phyloP scores from a whole-genome alignment of 2,888 invertebrate species.

The Pycnomerus fuliginosus region DNA sequence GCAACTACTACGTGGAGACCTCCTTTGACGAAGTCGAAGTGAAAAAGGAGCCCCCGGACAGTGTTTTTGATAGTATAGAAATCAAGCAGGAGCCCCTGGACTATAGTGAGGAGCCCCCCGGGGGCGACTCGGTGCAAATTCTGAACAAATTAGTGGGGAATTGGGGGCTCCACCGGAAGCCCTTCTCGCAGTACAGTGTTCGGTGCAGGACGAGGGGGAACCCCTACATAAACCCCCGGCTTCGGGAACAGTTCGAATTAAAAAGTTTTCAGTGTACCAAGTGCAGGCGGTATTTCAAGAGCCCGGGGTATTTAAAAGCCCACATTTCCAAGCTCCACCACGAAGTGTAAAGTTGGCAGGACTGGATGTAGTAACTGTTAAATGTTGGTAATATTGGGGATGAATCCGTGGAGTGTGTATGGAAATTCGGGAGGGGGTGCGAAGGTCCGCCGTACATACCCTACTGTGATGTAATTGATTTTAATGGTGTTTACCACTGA shows the following conservation, averaged over 20 bases:
- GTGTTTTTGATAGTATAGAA: conserved; percentile 10
- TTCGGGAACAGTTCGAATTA: conserved; percentile 48
- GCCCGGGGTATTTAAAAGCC: conserved; percentile 50
- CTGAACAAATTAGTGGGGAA: conserved; percentile 38
- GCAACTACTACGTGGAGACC: conserved; percentile 28
- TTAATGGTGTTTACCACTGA: too few species aligned
- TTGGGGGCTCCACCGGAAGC: conserved; percentile 30
- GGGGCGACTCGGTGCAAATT: conserved; percentile 32
- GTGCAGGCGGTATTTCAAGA: conserved; percentile 50
- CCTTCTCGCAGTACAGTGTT: conserved; percentile 42
- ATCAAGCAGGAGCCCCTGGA: conserved; percentile 21
- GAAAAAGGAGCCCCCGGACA: conserved; percentile 27
- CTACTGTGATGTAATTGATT: too few species aligned
- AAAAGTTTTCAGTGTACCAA: conserved; percentile 49
- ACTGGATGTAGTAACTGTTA: too few species aligned
- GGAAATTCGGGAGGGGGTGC: too few species aligned
- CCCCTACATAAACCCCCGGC: conserved; percentile 49
- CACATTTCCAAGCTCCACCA: conserved; percentile 49
- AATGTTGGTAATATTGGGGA: too few species aligned
- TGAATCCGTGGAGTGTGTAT: too few species aligned
- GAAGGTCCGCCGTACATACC: too few species aligned
- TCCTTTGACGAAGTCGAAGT: conserved; percentile 25
- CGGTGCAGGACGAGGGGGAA: conserved; percentile 47
- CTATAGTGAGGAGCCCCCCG: conserved; percentile 14
- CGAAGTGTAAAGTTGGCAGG: too few species aligned